A percentile compares a stretch with the other conserved stretches of the same genome.
Conservation (phyloP, 1,140 invertebrate species). For the Steinernema feltiae region DNA sequence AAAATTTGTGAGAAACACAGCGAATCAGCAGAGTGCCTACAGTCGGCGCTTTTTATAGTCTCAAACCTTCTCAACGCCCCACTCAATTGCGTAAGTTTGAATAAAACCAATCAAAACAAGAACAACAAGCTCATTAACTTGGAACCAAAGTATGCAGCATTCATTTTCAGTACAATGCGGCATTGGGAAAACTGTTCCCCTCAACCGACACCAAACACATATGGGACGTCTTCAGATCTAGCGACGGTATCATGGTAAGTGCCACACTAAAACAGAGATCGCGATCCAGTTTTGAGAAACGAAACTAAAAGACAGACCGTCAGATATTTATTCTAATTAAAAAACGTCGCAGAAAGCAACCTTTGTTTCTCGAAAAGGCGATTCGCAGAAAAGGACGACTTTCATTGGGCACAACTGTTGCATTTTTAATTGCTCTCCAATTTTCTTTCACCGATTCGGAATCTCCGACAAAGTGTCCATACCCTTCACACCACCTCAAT, state of each 20-base stretch:
- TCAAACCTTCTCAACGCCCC: neutral
- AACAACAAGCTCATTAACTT: no score
- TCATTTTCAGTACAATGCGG: neutral
- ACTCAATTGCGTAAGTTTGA: neutral
- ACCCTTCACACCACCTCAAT: no score
- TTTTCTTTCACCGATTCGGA: no score
- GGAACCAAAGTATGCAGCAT: no score
- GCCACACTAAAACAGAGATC: neutral
- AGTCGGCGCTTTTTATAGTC: neutral
- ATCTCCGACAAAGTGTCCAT: no score
- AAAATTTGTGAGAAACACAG: neutral
- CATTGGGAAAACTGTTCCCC: neutral
- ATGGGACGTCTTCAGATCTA: slow-evolving; percentile 82
- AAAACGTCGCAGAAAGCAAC: no score
- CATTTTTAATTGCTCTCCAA: no score
- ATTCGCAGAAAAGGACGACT: neutral
- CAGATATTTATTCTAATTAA: neutral
- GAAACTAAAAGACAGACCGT: no score
- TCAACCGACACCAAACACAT: slow-evolving; percentile 66
- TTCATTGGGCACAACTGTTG: no score
- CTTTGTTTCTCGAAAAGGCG: neutral
- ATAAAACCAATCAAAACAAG: no score
- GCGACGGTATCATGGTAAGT: slow-evolving; percentile 84
- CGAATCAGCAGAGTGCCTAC: neutral
- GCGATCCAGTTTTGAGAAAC: neutral